Evolutionary conservation across 2,797 vertebrate genomes (phyloP).

Genomic region (Dendrocincla fuliginosa): DNA sequence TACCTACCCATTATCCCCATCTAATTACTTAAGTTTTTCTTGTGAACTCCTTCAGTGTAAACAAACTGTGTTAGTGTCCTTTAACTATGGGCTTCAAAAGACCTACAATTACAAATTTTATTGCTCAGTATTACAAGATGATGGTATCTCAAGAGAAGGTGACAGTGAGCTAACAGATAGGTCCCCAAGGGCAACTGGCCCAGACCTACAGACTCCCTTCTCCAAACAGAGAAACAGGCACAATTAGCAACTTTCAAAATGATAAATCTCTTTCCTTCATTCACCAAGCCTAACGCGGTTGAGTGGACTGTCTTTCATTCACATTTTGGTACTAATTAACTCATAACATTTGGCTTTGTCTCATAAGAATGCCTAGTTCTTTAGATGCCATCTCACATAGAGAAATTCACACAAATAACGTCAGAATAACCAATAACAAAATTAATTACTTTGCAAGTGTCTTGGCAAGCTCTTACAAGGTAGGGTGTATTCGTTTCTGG

Average conservation of each 20-base stretch:
- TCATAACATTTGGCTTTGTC: constrained; percentile 61
- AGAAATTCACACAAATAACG: constrained; percentile 53
- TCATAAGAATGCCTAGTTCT: constrained; percentile 51
- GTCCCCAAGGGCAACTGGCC: constrained; percentile 75
- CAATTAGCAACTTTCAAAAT: constrained; percentile 70
- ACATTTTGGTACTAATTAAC: constrained; percentile 76
- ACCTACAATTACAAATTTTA: constrained; percentile 78
- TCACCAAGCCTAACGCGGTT: constrained; percentile 2
- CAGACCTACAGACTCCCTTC: constrained; percentile 82
- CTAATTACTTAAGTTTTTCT: constrained; percentile 44
- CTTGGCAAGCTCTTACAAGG: background rate
- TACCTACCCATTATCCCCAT: constrained; percentile 1
- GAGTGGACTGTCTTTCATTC: constrained; percentile 1
- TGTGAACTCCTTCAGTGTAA: constrained; percentile 71
- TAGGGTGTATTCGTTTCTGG: background rate
- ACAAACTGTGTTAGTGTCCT: constrained; percentile 69
- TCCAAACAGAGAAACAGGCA: constrained; percentile 76
- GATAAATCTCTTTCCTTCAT: constrained; percentile 66
- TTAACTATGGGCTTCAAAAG: constrained; percentile 75
- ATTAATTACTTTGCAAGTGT: background rate
- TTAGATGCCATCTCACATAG: constrained; percentile 52
- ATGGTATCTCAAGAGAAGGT: constrained; percentile 81
- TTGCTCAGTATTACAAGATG: constrained; percentile 79
- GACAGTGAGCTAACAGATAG: constrained; percentile 81
- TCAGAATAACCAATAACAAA: background rate